Evolutionary conservation across 1,140 invertebrate genomes (phyloP), one percentile per base, ranked within the genome.

Genomic region (Drosophila kohkoa): DNA sequence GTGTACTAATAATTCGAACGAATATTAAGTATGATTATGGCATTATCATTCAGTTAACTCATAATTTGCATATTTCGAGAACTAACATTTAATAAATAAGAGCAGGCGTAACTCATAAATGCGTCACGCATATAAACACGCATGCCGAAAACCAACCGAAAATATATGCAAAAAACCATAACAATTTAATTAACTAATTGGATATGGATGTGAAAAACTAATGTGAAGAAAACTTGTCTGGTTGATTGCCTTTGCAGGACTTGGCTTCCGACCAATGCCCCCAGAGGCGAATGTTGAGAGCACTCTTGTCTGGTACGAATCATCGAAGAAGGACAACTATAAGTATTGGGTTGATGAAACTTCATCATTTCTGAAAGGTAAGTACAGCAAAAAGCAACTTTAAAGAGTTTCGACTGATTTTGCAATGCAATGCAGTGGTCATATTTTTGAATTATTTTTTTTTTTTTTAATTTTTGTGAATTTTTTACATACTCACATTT

Each of bases 221-320:
- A 62, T 16, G 16, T 16, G 16, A 16, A 35, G 3, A 20, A 55
- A n/a, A 48, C 15, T 63, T 1, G n/a, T 46, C 28, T 11, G 13
- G 28, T 35, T 62, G 41, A 30, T 58, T 28, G 7, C 66, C n/a
- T 60, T 79, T 92, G 7, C 90, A 96, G 97, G 97, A 91, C 94
- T 99, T 86, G 98, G 98, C 77, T 99, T 99, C 94, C 94, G 98
- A 86, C 98, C 98, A 59, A 97, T 98, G 95, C 98, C 98, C 41
- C 96, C 96, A 77, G 94, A 95, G 67, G 95, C 95, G 67, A 98
- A 98, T 93, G 96, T 98, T 82, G 97, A 98, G 92, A 98, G 97
- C 91, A 98, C 98, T 52, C 94, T 99, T 63, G 97, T 99, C 92
- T 98, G 97, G 96, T 98, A 98, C 94, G 96, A 96, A 92, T 95